Evolutionary conservation across 2,888 invertebrate species (phyloP), one percentile per base, ranked within the genome.

Genomic region (Sipha maydis): DNA sequence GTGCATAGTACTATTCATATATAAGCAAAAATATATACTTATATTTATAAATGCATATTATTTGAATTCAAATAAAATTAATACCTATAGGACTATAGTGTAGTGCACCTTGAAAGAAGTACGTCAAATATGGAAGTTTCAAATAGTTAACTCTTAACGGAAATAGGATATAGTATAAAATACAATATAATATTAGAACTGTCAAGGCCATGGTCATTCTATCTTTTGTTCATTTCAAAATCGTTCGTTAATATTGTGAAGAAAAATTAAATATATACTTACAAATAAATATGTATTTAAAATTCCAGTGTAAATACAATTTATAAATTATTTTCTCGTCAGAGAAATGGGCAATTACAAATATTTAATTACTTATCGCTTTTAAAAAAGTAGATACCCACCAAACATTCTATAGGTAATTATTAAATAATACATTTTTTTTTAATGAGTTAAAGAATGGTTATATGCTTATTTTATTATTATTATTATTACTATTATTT

Each of bases 171-270:
- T 73, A 25, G 69, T 69, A 48, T 34, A 34, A 34, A 1, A 48
- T 48, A 48, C 48, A 14, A 14, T 48, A 48, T 48, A 14, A 14
- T 48, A 69, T 73, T 69, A 28, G 28, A 69, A 78, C 54, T 78
- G 67, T 54, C 77, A 85, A 85, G 85, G 85, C 34, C 85, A 85
- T 48, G 85, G 85, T n/a, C 85, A 69, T 54, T 21, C 7, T 41
- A 41, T 56, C 19, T 34, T 56, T 73, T 73, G 34, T 73, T 75
- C 9, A n/a, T 83, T 83, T 83, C n/a, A 38, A 80, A 80, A 82
- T 28, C 69, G 25, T 71, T 67, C 3, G 38, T 61, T 48, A 67
- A 21, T 28, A 25, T 69, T 25, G 48, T 71, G 28, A n/a, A 82
- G 28, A 83, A 14, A 31, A 83, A 48, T 71, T 82, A 31, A 82